These are phyloP conservation scores for Cheilosia vulpina DNA, from an alignment of 2,888 invertebrate genomes.

Conservation along the genomic window DNA sequence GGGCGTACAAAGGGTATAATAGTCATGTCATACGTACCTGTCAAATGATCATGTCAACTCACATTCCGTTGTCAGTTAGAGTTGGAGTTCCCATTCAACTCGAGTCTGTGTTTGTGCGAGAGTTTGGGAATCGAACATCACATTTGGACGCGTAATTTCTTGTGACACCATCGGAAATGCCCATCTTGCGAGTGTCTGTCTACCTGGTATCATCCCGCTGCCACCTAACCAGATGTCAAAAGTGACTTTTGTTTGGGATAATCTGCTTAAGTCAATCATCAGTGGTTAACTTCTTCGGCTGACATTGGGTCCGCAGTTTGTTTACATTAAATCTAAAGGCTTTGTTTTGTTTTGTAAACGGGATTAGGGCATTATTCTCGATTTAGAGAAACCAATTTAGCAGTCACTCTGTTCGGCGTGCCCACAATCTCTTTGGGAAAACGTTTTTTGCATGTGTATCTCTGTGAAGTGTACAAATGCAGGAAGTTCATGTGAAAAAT, in stretches of 20 bases:
- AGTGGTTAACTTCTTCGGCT: constrained; percentile 52
- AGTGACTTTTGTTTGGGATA: constrained; percentile 71
- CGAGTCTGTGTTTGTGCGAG: constrained; percentile 15
- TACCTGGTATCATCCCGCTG: constrained; percentile 50
- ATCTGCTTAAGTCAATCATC: constrained; percentile 74
- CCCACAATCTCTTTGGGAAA: constrained; percentile 27
- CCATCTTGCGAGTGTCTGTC: constrained; percentile 29
- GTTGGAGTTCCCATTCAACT: constrained; percentile 56
- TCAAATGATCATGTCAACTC: constrained; percentile 66
- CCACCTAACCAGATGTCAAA: constrained; percentile 70
- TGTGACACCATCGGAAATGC: constrained; percentile 72
- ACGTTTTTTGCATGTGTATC: constrained; percentile 26
- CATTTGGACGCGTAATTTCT: constrained; percentile 64
- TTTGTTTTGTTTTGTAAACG: constrained; percentile 67
- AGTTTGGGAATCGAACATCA: constrained; percentile 55
- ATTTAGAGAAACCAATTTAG: constrained; percentile 69
- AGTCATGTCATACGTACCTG: constrained; percentile 73
- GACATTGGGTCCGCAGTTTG: constrained; percentile 52
- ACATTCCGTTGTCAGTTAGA: constrained; percentile 38
- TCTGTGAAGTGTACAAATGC: constrained; percentile 9
- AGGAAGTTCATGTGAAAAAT: constrained; percentile 52
- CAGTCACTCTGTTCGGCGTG: constrained; percentile 37
- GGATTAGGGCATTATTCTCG: constrained; percentile 66
- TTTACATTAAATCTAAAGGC: constrained; percentile 66
- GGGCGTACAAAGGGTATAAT: constrained; percentile 71